Evolutionary conservation across 2,888 invertebrate species (phyloP), one percentile per base, ranked within the genome.

Genomic region (Ennomos fuscantarius): DNA sequence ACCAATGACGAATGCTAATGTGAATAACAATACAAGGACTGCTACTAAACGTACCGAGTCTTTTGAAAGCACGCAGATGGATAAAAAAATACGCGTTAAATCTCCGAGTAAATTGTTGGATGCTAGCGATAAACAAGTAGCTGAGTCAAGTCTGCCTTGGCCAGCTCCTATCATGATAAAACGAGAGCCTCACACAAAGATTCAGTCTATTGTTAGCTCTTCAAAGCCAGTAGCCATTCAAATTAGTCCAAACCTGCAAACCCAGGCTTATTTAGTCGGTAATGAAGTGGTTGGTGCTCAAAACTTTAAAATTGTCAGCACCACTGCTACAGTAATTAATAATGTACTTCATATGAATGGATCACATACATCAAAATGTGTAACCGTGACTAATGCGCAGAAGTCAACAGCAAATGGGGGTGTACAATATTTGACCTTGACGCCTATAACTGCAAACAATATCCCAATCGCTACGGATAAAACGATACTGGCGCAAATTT

Each of bases 11-110:
- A 24, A 24, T 24, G 24, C 24, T 24, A 6, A 24, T 31, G 24
- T 31, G n/a, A 41, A 41, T 31, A 10, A 31, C 15, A 32, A 43
- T 33, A 15, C 33, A 34, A 34, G 13, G 9, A 32, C 42, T 3
- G 10, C 9, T 45, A 8, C 2, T 50, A 50, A 45, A 45, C 39
- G 36, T 0, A 55, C 45, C 34, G 10, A 8, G 43, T 6, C 32
- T 11, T 13, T 12, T n/a, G 40, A 35, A 13, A 8, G 10, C n/a
- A 9, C 1, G n/a, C 13, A n/a, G 15, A 8, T 33, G 33, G 37
- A 37, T 9, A 56, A 50, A 9, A 56, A 37, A n/a, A 15, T 56
- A 33, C 50, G 50, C 8, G 46, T 56, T 9, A 56, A 46, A 9
- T 8, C 32, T 32, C 41, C 50, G 1, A 46, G 46, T 41, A 32